Percentiles rank a stretch among this genome's conserved stretches.
Conservation (phyloP, 2,888 invertebrate genomes). For the Thumatha senex region DNA sequence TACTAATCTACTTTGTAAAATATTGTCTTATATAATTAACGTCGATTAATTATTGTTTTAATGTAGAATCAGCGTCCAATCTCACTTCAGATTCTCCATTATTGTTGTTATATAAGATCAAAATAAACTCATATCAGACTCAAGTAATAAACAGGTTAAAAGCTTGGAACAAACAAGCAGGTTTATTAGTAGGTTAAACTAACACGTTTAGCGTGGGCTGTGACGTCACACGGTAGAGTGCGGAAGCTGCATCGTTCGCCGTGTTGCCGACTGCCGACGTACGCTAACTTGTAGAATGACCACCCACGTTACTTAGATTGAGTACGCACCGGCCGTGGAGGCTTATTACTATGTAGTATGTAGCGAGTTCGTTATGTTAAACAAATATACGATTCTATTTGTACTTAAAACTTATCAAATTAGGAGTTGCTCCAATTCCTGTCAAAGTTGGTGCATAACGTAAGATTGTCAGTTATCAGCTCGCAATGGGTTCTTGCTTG, state of each 20-base stretch:
- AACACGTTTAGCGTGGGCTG: conserved; percentile 1
- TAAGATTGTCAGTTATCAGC: too few relatives aligned
- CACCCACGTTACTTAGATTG: conserved; percentile 27
- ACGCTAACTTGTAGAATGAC: conserved; percentile 29
- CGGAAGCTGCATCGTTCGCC: conserved; percentile 10
- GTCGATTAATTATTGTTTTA: too few relatives aligned
- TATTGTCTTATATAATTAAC: too few relatives aligned
- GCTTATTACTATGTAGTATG: neutral
- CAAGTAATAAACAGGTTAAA: conserved; percentile 2
- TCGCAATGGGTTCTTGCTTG: too few relatives aligned
- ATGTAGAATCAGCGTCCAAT: too few relatives aligned
- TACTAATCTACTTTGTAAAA: too few relatives aligned
- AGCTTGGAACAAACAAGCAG: conserved; percentile 4
- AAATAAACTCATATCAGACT: neutral
- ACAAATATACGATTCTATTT: too few relatives aligned
- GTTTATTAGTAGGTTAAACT: conserved; percentile 10
- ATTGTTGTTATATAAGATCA: too few relatives aligned
- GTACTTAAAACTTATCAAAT: too few relatives aligned
- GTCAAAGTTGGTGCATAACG: too few relatives aligned
- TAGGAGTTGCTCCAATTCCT: too few relatives aligned
- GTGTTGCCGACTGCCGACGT: conserved; percentile 4
- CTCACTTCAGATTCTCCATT: too few relatives aligned
- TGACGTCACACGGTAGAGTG: conserved; percentile 4
- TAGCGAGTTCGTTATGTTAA: neutral
- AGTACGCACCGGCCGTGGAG: conserved; percentile 7